A percentile compares a stretch with the other conserved stretches of the same genome.
Conservation (phyloP, 2,797 vertebrate species). For the Thalassophryne amazonica region DNA sequence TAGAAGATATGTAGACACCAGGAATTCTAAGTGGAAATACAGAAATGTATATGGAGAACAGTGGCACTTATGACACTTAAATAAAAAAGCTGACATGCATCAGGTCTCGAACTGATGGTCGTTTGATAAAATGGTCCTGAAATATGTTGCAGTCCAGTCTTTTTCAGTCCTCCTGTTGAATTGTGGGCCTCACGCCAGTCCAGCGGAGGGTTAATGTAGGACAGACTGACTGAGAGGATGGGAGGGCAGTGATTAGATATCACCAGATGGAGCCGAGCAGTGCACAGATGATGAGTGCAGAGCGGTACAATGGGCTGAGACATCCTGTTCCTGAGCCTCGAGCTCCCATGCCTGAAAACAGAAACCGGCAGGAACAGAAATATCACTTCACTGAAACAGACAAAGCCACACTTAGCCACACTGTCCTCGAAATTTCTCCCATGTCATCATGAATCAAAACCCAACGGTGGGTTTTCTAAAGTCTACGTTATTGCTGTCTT, state of each 20-base stretch:
- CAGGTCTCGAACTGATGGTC: slow-evolving; percentile 29
- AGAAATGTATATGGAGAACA: slow-evolving; percentile 21
- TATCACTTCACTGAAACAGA: slow-evolving; percentile 12
- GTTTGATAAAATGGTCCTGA: slow-evolving; percentile 48
- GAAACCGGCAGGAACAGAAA: slow-evolving; percentile 35
- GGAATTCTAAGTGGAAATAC: slow-evolving; percentile 48
- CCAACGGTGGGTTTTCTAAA: slow-evolving; percentile 28
- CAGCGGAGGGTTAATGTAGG: slow-evolving; percentile 35
- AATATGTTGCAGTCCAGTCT: slow-evolving; percentile 29
- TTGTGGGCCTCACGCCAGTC: slow-evolving; percentile 44
- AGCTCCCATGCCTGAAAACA: slow-evolving; percentile 87
- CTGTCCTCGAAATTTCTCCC: slow-evolving; percentile 35
- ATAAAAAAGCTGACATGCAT: slow-evolving; percentile 62
- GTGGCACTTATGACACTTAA: slow-evolving; percentile 53
- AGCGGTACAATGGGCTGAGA: slow-evolving; percentile 45
- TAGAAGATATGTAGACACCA: slow-evolving; percentile 47
- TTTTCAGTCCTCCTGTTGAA: slow-evolving; percentile 29
- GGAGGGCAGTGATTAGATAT: slow-evolving; percentile 44
- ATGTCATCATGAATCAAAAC: slow-evolving; percentile 62
- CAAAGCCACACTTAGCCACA: slow-evolving; percentile 12
- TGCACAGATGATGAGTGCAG: slow-evolving; percentile 67
- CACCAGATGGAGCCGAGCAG: slow-evolving; percentile 69
- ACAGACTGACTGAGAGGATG: slow-evolving; percentile 36
- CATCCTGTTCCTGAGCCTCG: slow-evolving; percentile 79
- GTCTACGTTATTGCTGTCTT: slow-evolving; percentile 65